These are phyloP conservation scores for Tragelaphus imberbis DNA, from an alignment of 2,113 vertebrate species.

Conservation along the genomic window DNA sequence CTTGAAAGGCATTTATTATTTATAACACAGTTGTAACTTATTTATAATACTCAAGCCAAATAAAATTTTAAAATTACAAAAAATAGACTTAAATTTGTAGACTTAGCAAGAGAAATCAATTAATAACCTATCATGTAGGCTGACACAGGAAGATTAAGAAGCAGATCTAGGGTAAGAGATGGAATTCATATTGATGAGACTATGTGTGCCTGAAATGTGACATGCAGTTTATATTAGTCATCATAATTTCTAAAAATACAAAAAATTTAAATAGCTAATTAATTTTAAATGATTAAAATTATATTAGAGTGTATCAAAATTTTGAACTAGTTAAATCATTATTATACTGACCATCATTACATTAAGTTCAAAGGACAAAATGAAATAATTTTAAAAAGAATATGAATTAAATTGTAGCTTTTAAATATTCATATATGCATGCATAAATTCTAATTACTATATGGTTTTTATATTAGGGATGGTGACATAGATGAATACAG, in stretches of 20 bases:
- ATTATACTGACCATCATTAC: background rate
- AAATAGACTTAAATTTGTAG: background rate
- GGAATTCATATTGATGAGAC: background rate
- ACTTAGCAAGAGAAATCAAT: background rate
- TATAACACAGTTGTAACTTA: background rate
- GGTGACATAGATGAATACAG: background rate
- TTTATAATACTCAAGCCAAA: background rate
- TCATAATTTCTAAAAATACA: background rate
- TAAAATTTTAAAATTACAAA: background rate
- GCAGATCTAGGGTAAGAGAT: background rate
- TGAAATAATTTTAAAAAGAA: background rate
- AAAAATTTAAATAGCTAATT: background rate
- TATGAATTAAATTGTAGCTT: background rate
- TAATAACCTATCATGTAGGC: background rate
- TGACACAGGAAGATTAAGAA: background rate
- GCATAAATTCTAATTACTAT: background rate
- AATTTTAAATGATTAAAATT: conserved; percentile 10
- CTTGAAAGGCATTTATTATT: background rate
- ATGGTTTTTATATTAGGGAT: background rate
- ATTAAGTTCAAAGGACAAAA: background rate
- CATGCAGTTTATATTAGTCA: background rate
- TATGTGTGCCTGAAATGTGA: background rate
- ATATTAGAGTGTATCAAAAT: background rate
- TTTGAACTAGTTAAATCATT: background rate
- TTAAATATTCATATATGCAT: background rate